These are phyloP conservation scores for Oreocharis arfaki DNA, from an alignment of 2,113 vertebrate genomes.

Conservation along the genomic window DNA sequence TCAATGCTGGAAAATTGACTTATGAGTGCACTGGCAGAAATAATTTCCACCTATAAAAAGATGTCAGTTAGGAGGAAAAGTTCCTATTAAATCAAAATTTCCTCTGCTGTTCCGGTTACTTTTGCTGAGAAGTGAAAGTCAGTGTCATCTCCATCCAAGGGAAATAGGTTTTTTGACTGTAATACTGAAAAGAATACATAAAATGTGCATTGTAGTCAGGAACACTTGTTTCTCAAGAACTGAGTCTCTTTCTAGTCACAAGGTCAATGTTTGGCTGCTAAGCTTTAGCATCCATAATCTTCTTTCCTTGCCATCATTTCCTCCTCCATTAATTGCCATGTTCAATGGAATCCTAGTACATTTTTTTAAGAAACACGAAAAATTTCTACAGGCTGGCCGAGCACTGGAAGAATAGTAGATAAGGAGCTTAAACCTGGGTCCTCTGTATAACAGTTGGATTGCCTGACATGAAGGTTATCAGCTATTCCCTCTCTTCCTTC, in stretches of 20 bases:
- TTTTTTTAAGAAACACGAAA: background rate
- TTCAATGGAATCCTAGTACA: background rate
- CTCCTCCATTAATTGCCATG: background rate
- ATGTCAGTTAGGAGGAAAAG: slow-evolving; percentile 27
- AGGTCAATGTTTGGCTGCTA: background rate
- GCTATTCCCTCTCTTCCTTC: background rate
- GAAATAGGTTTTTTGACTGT: background rate
- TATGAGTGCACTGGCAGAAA: slow-evolving; percentile 17
- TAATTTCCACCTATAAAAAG: slow-evolving; percentile 51
- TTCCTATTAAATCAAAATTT: slow-evolving; percentile 39
- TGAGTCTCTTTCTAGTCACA: background rate
- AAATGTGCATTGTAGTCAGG: background rate
- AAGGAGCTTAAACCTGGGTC: background rate
- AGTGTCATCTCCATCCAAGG: background rate
- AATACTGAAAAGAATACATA: background rate
- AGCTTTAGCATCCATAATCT: background rate
- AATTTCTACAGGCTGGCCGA: background rate
- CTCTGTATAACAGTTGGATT: background rate
- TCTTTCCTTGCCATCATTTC: background rate
- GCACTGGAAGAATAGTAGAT: background rate
- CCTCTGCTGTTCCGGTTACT: background rate
- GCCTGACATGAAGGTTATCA: background rate
- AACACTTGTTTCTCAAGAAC: background rate
- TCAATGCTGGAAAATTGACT: background rate
- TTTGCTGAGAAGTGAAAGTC: background rate